A percentile compares a stretch with the other conserved stretches of the same genome.
These are phyloP conservation scores for Ceriagrion tenellum DNA, from an alignment of 2,888 invertebrate species.

Conservation along the genomic window DNA sequence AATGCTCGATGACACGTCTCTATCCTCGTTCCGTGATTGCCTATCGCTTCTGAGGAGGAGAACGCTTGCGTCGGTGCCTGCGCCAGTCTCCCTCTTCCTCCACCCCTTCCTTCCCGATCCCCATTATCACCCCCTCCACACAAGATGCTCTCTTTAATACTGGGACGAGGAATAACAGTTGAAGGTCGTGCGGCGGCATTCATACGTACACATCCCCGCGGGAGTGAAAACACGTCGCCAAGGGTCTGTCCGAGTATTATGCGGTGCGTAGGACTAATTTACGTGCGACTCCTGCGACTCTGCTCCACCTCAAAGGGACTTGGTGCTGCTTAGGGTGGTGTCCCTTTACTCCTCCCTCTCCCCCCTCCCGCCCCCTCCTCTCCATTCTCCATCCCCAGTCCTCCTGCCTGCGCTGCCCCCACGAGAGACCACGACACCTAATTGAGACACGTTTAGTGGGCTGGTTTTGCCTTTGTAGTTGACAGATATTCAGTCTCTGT, in stretches of 20 bases:
- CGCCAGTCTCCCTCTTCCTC: no score
- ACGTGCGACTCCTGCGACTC: not conserved
- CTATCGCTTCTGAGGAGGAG: no score
- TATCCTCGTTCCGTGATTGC: no score
- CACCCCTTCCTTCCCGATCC: not conserved
- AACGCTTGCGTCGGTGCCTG: no score
- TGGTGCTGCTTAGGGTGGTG: not conserved
- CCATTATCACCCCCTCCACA: not conserved
- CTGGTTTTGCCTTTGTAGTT: constrained; percentile 68
- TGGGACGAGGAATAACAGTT: not conserved
- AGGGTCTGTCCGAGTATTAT: constrained; percentile 18
- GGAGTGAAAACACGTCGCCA: not conserved
- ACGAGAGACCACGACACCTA: constrained; percentile 45
- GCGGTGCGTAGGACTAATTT: constrained; percentile 50
- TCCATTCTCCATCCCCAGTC: not conserved
- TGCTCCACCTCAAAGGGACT: constrained; percentile 39
- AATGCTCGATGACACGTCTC: no score
- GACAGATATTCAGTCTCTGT: constrained; percentile 68
- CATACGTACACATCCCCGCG: not conserved
- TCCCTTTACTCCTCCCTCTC: constrained; percentile 9
- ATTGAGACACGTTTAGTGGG: constrained; percentile 67
- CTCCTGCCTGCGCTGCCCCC: not conserved
- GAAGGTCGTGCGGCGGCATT: not conserved
- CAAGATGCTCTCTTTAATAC: not conserved
- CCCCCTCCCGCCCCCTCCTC: not conserved